phyloP scores from a whole-genome alignment of 2,888 invertebrate genomes.

The Seira sanloemensis region DNA sequence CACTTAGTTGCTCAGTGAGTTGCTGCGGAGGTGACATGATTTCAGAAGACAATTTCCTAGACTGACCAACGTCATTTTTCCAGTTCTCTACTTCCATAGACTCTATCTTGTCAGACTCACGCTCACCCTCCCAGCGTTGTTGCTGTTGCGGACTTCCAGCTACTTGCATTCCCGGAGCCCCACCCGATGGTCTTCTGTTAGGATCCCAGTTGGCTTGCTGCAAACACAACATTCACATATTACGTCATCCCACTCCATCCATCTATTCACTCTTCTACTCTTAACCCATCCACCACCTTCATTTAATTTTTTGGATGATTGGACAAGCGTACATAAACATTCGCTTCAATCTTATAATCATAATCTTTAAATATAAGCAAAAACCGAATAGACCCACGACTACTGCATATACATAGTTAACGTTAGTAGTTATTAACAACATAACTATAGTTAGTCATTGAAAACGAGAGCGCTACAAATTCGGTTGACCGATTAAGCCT shows the following conservation, averaged over 20 bases:
- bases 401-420: too few species aligned
- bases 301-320: too few species aligned
- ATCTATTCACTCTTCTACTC: neutral
- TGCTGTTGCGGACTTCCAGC: slow-evolving; percentile 65
- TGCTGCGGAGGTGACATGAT: slow-evolving; percentile 66
- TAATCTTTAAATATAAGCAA: too few species aligned
- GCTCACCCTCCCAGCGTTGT: slow-evolving; percentile 71
- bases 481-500: too few species aligned
- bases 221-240: slow-evolving; percentile 18
- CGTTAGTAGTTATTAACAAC: too few species aligned
- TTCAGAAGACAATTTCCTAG: slow-evolving; percentile 70
- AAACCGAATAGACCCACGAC: too few species aligned
- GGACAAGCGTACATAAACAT: too few species aligned
- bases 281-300: too few species aligned
- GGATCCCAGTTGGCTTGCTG: slow-evolving; percentile 63
- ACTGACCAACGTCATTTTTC: slow-evolving; percentile 70
- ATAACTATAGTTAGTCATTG: too few species aligned
- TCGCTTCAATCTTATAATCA: neutral
- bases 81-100: slow-evolving; percentile 71
- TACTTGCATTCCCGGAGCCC: slow-evolving; percentile 47
- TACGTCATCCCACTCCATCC: neutral
- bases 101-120: slow-evolving; percentile 72
- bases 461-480: too few species aligned
- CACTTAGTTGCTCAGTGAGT: slow-evolving; percentile 64
- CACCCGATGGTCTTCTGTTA: slow-evolving; percentile 48